phyloP scores from a whole-genome alignment of 2,113 vertebrate species.

The Phalacrocorax pelagicus region DNA sequence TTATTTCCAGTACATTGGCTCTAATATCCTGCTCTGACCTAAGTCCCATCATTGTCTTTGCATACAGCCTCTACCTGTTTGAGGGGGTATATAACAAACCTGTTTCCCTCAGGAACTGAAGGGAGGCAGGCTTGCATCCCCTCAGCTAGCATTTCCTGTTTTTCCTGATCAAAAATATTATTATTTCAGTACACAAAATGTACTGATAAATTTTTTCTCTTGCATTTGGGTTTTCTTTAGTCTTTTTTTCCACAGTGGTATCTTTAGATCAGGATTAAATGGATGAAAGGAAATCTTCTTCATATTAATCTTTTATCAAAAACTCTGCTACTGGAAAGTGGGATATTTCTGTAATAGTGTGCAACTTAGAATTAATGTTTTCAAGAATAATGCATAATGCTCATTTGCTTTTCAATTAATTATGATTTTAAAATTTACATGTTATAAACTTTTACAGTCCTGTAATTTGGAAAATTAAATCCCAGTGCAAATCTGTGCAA shows the following conservation, averaged over 20 bases:
- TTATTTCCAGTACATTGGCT: fast-evolving
- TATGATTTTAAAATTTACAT: neutral
- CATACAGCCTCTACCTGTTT: neutral
- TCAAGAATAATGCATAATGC: neutral
- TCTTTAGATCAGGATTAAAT: neutral
- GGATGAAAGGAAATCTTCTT: neutral
- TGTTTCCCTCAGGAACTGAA: neutral
- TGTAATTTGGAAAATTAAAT: neutral
- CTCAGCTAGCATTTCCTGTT: neutral
- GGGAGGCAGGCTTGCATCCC: neutral
- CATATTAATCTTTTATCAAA: neutral
- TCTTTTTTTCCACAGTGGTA: neutral
- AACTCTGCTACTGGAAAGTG: neutral
- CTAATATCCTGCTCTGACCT: neutral
- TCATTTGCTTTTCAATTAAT: neutral
- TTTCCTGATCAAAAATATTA: neutral
- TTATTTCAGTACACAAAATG: neutral
- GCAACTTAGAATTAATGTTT: neutral
- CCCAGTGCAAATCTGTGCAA: neutral
- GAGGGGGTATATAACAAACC: neutral
- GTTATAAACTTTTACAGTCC: neutral
- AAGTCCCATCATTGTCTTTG: neutral
- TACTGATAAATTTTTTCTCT: neutral
- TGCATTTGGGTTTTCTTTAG: neutral
- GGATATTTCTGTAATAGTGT: neutral